Percentiles rank a stretch among this genome's conserved stretches.
phyloP scores from a whole-genome alignment of 2,113 vertebrate genomes.

The Cromileptes altivelis region DNA sequence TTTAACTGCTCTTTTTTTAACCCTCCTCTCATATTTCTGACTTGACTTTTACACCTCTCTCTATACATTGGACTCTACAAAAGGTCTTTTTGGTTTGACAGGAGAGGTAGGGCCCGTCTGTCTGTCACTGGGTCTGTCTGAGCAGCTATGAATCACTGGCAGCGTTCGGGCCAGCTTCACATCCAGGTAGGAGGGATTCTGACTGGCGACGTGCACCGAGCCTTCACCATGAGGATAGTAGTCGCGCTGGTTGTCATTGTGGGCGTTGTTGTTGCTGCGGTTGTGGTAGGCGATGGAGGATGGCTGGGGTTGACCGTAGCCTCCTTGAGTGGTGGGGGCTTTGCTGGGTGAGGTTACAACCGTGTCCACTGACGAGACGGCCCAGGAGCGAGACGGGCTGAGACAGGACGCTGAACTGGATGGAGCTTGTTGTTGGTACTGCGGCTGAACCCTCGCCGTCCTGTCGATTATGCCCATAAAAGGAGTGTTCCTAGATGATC shows the following conservation, averaged over 20 bases:
- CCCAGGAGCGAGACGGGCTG: slow-evolving; percentile 92
- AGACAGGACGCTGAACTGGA: slow-evolving; percentile 73
- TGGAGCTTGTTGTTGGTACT: slow-evolving; percentile 86
- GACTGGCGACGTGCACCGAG: slow-evolving; percentile 88
- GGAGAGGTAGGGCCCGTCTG: slow-evolving; percentile 92
- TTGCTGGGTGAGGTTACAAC: slow-evolving; percentile 91
- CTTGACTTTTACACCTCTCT: neutral
- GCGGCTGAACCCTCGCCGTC: slow-evolving; percentile 91
- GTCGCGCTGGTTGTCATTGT: slow-evolving; percentile 91
- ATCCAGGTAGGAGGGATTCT: slow-evolving; percentile 91
- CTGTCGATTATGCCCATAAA: slow-evolving; percentile 98
- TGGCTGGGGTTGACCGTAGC: slow-evolving; percentile 80
- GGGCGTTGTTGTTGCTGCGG: slow-evolving; percentile 99
- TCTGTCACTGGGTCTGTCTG: slow-evolving; percentile 90
- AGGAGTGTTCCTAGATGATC: slow-evolving; percentile 91
- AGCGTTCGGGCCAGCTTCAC: slow-evolving; percentile 94
- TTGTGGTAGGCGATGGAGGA: slow-evolving; percentile 97
- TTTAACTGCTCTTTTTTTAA: neutral
- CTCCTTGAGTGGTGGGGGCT: slow-evolving; percentile 56
- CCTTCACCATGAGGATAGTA: slow-evolving; percentile 84
- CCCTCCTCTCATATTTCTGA: neutral
- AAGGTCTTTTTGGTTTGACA: slow-evolving; percentile 99
- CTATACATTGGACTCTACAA: slow-evolving; percentile 98
- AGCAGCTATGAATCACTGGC: slow-evolving; percentile 93
- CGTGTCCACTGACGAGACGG: slow-evolving; percentile 96